A percentile compares a stretch with the other conserved stretches of the same genome.
phyloP scores from a whole-genome alignment of 2,888 invertebrate species.

The Atherix ibis region DNA sequence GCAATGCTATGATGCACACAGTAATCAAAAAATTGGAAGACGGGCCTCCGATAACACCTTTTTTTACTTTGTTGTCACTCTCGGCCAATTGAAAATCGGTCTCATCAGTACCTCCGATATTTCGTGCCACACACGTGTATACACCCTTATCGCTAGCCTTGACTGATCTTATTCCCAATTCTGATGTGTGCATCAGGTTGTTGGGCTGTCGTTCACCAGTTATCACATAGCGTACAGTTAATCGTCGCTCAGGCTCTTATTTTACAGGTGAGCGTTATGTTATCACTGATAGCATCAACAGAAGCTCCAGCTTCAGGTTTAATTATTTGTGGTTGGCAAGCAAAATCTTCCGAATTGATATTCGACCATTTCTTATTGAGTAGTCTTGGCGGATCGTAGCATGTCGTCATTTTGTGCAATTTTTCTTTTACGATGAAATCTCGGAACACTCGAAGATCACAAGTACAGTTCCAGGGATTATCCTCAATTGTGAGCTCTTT shows the following conservation, averaged over 20 bases:
- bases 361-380: constrained; percentile 58
- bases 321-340: constrained; percentile 63
- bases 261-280: constrained; percentile 57
- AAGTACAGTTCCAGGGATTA: constrained; percentile 84
- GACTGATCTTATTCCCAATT: constrained; percentile 50
- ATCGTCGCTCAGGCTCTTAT: constrained; percentile 54
- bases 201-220: no score
- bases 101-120: constrained; percentile 64
- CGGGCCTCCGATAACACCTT: no score
- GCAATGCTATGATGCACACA: constrained; percentile 38
- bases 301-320: constrained; percentile 39
- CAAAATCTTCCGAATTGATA: constrained; percentile 54
- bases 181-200: constrained; percentile 26
- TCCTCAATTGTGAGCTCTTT: constrained; percentile 58
- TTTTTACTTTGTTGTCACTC: constrained; percentile 23
- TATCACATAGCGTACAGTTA: no score
- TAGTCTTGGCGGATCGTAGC: constrained; percentile 52
- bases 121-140: constrained; percentile 67
- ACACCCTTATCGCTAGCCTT: constrained; percentile 50
- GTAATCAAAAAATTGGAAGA: constrained; percentile 31
- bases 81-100: constrained; percentile 52
- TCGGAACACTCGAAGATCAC: constrained; percentile 61
- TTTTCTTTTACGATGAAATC: constrained; percentile 59
- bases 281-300: constrained; percentile 45
- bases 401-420: constrained; percentile 60